phyloP scores from a whole-genome alignment of 2,113 vertebrate genomes.

The Strix uralensis region DNA sequence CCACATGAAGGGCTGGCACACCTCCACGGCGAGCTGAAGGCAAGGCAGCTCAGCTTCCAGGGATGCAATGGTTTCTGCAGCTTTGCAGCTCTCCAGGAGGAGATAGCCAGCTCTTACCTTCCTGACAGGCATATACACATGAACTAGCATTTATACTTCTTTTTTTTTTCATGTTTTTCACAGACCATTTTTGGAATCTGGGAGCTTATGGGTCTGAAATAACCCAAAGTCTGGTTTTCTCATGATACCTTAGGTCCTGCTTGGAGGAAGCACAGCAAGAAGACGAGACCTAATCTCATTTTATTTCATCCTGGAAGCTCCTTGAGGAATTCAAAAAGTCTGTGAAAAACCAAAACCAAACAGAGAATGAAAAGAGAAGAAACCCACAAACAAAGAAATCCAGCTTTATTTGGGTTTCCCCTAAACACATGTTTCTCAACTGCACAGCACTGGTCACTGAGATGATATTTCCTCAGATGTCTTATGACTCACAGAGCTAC shows the following conservation, averaged over 20 bases:
- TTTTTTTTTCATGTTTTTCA: background rate
- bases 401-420: background rate
- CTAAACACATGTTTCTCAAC: background rate
- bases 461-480: background rate
- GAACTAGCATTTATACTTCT: background rate
- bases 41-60: background rate
- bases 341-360: background rate
- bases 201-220: background rate
- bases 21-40: fast-evolving
- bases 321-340: background rate
- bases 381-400: background rate
- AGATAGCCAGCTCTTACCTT: background rate
- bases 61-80: background rate
- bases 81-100: background rate
- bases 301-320: background rate
- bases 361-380: background rate
- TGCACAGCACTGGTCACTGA: background rate
- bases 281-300: background rate
- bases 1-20: background rate
- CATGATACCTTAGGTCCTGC: background rate
- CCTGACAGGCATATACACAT: background rate
- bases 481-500: background rate
- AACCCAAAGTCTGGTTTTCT: background rate
- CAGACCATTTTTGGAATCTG: background rate
- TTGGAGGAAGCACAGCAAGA: background rate